Evolutionary conservation across 2,797 vertebrate genomes (phyloP), one percentile per base, ranked within the genome.

Genomic region (Labroides dimidiatus): DNA sequence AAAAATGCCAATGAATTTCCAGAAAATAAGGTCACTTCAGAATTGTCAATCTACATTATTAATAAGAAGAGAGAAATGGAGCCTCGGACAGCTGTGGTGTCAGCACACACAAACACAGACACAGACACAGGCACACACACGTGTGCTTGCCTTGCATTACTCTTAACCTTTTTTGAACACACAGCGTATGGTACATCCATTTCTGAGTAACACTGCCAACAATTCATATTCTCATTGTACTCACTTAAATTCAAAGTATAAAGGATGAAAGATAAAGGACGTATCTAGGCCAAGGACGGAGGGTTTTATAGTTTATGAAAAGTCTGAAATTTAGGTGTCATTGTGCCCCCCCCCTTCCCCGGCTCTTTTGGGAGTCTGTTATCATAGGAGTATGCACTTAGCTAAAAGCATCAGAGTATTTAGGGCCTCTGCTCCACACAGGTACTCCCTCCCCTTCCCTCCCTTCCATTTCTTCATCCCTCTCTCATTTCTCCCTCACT

Each of bases 1-100:
- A 94, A 95, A 95, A 96, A 96, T 94, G 94, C 95, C 93, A 95
- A 83, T 75, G 72, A 93, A 96, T 94, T 95, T 90, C 92, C 89
- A 86, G 92, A 94, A 94, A 95, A 95, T 92, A 96, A 95, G 93
- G 93, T 94, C 94, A 92, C 89, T 93, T 94, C 91, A 92, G 92
- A 94, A 95, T 95, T 94, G 89, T 45, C 72, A 65, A 64, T 87
- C 81, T 84, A 23, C 72, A 64, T 72, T 48, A 56, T 77, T 78
- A 86, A 84, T 76, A 45, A 64, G 57, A 58, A 39, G 44, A 11
- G 13, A 33, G 74, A 49, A 52, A 72, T 43, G 48, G 49, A 75
- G 47, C 66, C 77, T 79, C 87, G 72, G 67, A 37, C 50, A 48
- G 57, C 60, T 54, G 65, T 44, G 43, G 7, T 64, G 58, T 64